Evolutionary conservation across 2,113 vertebrate genomes (phyloP).

Genomic region (Peucedramus taeniatus): DNA sequence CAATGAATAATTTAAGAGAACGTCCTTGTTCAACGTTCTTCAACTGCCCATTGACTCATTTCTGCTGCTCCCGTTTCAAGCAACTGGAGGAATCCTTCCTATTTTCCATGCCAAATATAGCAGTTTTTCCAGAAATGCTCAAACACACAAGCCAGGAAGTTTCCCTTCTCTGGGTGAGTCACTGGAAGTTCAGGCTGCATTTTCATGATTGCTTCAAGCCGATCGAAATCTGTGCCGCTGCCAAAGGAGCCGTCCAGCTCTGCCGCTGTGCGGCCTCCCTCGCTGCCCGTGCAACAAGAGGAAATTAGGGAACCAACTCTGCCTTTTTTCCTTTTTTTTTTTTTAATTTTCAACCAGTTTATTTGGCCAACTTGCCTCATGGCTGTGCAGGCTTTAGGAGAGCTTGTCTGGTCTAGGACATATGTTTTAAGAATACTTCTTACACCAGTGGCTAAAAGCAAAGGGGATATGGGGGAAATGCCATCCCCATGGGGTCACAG

Average conservation of each 20-base stretch:
- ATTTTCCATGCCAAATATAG: slow-evolving; percentile 66
- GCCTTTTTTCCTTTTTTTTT: neutral
- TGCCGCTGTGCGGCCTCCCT: neutral
- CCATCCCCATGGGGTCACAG: neutral
- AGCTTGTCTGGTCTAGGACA: neutral
- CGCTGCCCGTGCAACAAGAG: neutral
- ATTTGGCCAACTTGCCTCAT: neutral
- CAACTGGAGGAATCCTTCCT: slow-evolving; percentile 40
- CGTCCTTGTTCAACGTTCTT: neutral
- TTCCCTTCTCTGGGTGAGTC: slow-evolving; percentile 58
- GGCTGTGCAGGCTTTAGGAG: neutral
- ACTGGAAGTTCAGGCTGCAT: slow-evolving; percentile 61
- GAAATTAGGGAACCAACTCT: neutral
- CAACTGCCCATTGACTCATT: slow-evolving; percentile 47
- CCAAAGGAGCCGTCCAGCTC: slow-evolving; percentile 23
- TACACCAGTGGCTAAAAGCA: neutral
- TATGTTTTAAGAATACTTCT: neutral
- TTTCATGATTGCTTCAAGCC: slow-evolving; percentile 28
- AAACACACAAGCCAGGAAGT: slow-evolving; percentile 43
- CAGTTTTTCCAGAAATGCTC: slow-evolving; percentile 60
- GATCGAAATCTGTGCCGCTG: neutral
- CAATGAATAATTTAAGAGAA: slow-evolving; percentile 29
- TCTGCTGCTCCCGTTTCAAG: slow-evolving; percentile 31
- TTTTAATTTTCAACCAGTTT: neutral
- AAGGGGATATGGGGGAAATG: neutral